These are phyloP conservation scores for Macrophya alboannulata DNA, from an alignment of 2,888 invertebrate species.

Conservation along the genomic window DNA sequence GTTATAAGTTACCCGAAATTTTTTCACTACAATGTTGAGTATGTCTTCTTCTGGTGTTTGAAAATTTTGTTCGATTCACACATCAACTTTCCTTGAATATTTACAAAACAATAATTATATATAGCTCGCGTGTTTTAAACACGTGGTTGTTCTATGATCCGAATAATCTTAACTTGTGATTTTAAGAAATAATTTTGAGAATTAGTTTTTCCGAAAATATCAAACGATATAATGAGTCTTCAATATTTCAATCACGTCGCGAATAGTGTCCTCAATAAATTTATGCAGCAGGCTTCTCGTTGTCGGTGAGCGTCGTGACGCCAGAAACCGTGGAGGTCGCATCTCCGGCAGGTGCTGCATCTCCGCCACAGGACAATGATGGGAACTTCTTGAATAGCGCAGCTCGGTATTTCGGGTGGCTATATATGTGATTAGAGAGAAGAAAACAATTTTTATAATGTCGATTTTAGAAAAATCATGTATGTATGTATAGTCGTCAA, in stretches of 20 bases:
- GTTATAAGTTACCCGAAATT: not conserved
- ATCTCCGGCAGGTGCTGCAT: constrained; percentile 80
- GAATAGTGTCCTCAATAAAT: constrained; percentile 23
- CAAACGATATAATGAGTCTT: not conserved
- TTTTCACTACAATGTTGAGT: not conserved
- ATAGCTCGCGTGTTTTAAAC: not conserved
- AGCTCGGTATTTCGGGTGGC: constrained; percentile 90
- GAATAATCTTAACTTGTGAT: not conserved
- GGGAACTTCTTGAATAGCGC: constrained; percentile 91
- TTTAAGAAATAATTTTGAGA: not conserved
- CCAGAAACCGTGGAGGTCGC: constrained; percentile 86
- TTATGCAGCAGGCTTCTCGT: constrained; percentile 86
- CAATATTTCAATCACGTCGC: constrained; percentile 2
- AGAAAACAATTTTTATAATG: constrained; percentile 52
- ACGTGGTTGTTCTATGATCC: constrained; percentile 18
- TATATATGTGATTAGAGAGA: constrained; percentile 73
- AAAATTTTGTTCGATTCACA: not conserved
- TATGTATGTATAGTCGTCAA: not conserved
- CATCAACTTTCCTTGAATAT: constrained; percentile 24
- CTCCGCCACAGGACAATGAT: constrained; percentile 85
- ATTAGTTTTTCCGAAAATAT: not conserved
- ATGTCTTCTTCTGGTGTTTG: not conserved
- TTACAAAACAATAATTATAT: constrained; percentile 24
- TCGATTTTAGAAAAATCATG: not conserved
- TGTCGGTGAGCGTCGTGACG: constrained; percentile 85